These are phyloP conservation scores for Drosophila albomicans DNA, from an alignment of 1,140 invertebrate species.

Conservation along the genomic window DNA sequence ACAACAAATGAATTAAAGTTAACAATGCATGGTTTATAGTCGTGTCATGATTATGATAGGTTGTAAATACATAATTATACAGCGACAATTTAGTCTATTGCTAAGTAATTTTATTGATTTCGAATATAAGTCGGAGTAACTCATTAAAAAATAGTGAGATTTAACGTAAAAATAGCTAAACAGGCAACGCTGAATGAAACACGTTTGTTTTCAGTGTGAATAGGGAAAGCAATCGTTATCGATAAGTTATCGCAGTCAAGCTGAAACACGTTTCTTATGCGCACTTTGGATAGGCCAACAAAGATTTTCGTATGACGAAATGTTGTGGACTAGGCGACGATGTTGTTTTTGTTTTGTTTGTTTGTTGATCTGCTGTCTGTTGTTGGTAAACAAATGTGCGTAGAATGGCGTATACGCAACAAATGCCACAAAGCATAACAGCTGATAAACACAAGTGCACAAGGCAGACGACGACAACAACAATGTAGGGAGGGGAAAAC, in stretches of 20 bases:
- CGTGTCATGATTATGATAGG: no score
- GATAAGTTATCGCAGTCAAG: not conserved
- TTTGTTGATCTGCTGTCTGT: constrained; percentile 38
- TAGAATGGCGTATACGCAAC: constrained; percentile 55
- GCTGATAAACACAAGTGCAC: constrained; percentile 53
- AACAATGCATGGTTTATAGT: no score
- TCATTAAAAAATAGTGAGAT: no score
- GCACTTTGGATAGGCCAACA: not conserved
- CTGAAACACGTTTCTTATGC: not conserved
- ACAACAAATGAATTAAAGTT: no score
- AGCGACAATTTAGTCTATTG: no score
- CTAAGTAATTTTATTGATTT: no score
- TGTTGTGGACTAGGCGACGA: not conserved
- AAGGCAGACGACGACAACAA: constrained; percentile 32
- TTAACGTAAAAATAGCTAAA: no score
- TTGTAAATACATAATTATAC: no score
- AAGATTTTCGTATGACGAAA: not conserved
- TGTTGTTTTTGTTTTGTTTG: constrained; percentile 42
- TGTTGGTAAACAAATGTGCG: constrained; percentile 76
- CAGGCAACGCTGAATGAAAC: no score
- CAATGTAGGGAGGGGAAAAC: constrained; percentile 37
- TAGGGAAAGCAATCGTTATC: not conserved
- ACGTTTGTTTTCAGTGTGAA: not conserved
- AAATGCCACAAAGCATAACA: constrained; percentile 44
- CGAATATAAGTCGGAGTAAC: no score